phyloP scores from a whole-genome alignment of 2,888 invertebrate species.

The Amiota minor region DNA sequence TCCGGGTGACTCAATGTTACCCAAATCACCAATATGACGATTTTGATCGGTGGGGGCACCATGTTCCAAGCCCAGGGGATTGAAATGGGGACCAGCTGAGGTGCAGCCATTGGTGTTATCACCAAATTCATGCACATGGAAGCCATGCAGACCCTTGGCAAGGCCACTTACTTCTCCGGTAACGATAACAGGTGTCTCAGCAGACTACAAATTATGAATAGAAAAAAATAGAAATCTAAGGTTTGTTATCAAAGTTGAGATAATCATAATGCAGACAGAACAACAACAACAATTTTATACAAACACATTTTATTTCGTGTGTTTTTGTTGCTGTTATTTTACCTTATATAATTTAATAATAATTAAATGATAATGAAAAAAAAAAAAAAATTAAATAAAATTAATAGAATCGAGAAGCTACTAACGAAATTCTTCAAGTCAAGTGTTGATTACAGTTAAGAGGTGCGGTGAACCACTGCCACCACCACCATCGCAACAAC shows the following conservation, averaged over 20 bases:
- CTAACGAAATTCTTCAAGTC: background rate
- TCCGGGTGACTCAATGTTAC: constrained; percentile 84
- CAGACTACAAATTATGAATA: constrained; percentile 55
- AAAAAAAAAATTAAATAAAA: constrained; percentile 10
- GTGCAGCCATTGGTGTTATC: constrained; percentile 96
- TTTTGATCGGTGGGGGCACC: constrained; percentile 83
- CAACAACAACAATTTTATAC: background rate
- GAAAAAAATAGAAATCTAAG: background rate
- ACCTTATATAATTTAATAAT: constrained; percentile 53
- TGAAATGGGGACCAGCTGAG: constrained; percentile 96
- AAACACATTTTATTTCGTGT: constrained; percentile 3
- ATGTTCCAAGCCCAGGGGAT: constrained; percentile 86
- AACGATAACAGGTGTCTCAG: constrained; percentile 79
- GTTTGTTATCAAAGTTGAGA: background rate
- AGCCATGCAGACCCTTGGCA: constrained; percentile 80
- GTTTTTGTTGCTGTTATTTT: constrained; percentile 30
- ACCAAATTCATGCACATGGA: constrained; percentile 97
- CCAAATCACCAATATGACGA: constrained; percentile 93
- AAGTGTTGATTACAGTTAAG: background rate
- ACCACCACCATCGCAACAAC: background rate
- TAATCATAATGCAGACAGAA: background rate
- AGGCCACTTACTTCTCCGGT: constrained; percentile 88
- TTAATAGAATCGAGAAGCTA: constrained; percentile 31
- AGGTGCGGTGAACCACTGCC: too few species aligned
- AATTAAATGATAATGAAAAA: constrained; percentile 52